Conservation (phyloP, 2,113 vertebrate genomes). For the Geococcyx californianus region DNA sequence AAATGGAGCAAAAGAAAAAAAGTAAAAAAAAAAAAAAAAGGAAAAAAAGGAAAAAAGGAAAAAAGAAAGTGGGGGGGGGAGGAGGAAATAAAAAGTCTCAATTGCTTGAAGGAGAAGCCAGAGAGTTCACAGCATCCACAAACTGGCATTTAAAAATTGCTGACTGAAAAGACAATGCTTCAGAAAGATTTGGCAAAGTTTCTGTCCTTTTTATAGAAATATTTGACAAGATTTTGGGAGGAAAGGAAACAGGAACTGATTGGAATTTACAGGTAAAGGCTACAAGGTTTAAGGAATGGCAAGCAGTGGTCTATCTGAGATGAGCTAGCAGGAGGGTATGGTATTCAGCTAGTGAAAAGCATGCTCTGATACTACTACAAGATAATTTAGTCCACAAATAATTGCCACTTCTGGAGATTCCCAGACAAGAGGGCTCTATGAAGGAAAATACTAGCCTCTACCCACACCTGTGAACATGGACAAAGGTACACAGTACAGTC, state of each 20-base stretch:
- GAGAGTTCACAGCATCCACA: neutral
- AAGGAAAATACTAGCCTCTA: neutral
- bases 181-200: neutral
- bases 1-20: neutral
- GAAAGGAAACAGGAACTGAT: neutral
- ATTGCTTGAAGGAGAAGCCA: too few species aligned
- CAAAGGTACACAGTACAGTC: neutral
- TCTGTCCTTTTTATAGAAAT: neutral
- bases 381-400: neutral
- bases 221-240: neutral
- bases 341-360: neutral
- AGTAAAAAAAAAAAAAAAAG: too few species aligned
- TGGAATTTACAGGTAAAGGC: neutral
- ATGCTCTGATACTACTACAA: neutral
- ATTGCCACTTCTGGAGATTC: neutral
- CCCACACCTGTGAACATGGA: neutral
- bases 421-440: neutral
- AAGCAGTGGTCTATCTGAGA: neutral
- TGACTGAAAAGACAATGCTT: neutral
- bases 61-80: too few species aligned
- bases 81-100: too few species aligned
- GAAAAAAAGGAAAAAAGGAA: neutral
- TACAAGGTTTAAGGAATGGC: neutral
- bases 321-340: neutral
- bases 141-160: neutral